phyloP scores from a whole-genome alignment of 2,888 invertebrate species.

The Ophion ventricosus region DNA sequence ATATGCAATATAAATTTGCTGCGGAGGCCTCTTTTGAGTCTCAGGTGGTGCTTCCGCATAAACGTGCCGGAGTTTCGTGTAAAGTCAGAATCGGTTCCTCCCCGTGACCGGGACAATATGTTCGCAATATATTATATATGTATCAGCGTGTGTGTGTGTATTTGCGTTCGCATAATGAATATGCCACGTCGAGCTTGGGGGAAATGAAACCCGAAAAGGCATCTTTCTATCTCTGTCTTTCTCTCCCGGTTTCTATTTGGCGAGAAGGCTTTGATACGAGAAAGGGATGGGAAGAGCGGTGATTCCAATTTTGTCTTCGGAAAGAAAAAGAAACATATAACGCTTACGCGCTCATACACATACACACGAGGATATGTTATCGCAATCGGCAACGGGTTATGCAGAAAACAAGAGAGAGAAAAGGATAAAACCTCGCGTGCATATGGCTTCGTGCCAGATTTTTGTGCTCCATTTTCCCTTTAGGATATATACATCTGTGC shows the following conservation, averaged over 20 bases:
- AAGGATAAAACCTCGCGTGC: constrained; percentile 25
- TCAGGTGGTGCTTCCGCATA: neutral
- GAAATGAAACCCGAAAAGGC: constrained; percentile 42
- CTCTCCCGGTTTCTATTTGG: constrained; percentile 17
- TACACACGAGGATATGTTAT: constrained; percentile 26
- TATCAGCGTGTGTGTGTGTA: neutral
- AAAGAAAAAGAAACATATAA: constrained; percentile 12
- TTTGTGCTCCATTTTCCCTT: constrained; percentile 51
- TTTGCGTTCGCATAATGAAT: constrained; percentile 48
- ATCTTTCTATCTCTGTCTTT: constrained; percentile 6
- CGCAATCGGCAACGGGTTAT: constrained; percentile 27
- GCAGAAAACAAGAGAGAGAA: constrained; percentile 8
- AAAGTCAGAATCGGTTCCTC: neutral
- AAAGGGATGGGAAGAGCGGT: constrained; percentile 24
- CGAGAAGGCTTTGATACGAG: constrained; percentile 51
- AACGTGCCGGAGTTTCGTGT: neutral
- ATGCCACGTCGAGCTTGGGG: constrained; percentile 7
- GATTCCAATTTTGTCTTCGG: constrained; percentile 46
- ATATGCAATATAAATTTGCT: neutral
- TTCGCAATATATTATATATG: too few relatives aligned
- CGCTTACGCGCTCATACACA: neutral
- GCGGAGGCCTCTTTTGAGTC: neutral
- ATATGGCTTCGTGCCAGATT: constrained; percentile 44
- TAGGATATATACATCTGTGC: constrained; percentile 38
- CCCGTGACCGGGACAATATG: neutral